Evolutionary conservation across 1,140 invertebrate genomes (phyloP).

Genomic region (Planococcus citri): DNA sequence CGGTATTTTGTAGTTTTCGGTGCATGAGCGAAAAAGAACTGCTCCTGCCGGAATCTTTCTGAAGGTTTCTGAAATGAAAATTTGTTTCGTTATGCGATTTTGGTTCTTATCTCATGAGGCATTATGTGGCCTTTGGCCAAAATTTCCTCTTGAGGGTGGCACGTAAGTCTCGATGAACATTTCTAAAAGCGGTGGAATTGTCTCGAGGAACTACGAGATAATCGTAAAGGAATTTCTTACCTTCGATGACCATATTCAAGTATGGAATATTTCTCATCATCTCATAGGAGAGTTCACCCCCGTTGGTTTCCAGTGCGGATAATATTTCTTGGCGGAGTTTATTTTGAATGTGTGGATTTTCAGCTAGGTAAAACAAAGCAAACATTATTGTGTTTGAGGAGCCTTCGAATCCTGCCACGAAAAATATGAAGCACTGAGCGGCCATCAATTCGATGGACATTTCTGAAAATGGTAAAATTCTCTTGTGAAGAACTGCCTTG

Average conservation of each 20-base stretch:
- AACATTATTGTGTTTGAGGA: conserved; percentile 42
- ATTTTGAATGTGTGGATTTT: conserved; percentile 40
- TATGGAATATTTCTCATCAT: conserved; percentile 32
- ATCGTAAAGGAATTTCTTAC: conserved; percentile 24
- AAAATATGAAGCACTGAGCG: conserved; percentile 50
- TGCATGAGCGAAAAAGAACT: conserved; percentile 34
- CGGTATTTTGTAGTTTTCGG: conserved; percentile 39
- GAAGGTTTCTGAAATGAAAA: conserved; percentile 22
- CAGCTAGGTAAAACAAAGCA: conserved; percentile 42
- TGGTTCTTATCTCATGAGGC: too few species aligned
- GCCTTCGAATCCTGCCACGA: conserved; percentile 52
- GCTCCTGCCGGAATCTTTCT: conserved; percentile 36
- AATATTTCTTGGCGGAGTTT: conserved; percentile 25
- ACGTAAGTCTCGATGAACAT: too few species aligned
- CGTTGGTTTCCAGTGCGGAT: conserved; percentile 24
- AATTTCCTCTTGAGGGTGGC: too few species aligned
- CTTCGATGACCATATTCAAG: conserved; percentile 32
- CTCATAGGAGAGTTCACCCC: conserved; percentile 31
- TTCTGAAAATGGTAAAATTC: conserved; percentile 3
- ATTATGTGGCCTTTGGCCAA: too few species aligned
- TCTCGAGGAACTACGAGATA: neutral
- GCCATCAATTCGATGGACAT: conserved; percentile 41
- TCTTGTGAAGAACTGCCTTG: too few species aligned
- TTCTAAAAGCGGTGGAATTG: neutral
- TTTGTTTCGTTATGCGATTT: neutral